Percentiles rank a stretch among this genome's conserved stretches.
Evolutionary conservation across 2,797 vertebrate genomes (phyloP).

Genomic region (Macropodus opercularis): DNA sequence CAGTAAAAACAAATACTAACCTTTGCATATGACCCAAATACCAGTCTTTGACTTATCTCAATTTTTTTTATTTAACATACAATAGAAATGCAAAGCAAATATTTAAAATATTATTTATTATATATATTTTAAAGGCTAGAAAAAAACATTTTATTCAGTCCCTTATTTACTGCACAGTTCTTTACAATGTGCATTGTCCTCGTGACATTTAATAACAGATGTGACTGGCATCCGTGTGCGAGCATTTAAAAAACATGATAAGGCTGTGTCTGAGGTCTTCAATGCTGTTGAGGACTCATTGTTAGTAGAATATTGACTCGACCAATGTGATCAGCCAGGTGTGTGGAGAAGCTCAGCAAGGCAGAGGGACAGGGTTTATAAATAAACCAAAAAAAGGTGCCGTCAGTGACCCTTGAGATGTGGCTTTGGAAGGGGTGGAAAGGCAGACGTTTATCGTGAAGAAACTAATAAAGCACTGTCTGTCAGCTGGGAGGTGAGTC

Average conservation of each 20-base stretch:
- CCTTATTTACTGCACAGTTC: too few relatives aligned
- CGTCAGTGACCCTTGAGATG: constrained; percentile 77
- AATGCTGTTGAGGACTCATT: constrained; percentile 25
- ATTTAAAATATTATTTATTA: too few relatives aligned
- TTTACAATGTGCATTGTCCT: background rate
- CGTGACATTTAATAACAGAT: constrained; percentile 24
- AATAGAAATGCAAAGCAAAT: too few relatives aligned
- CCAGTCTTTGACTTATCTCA: too few relatives aligned
- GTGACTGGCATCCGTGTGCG: constrained; percentile 17
- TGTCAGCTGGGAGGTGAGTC: constrained; percentile 80
- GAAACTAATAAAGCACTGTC: constrained; percentile 83
- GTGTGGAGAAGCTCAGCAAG: constrained; percentile 64
- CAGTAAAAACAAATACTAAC: too few relatives aligned
- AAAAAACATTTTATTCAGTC: background rate
- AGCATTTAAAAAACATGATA: constrained; percentile 22
- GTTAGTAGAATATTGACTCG: constrained; percentile 33
- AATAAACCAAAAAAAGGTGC: constrained; percentile 73
- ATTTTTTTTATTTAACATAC: too few relatives aligned
- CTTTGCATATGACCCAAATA: too few relatives aligned
- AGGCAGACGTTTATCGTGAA: constrained; percentile 81
- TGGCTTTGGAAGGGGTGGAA: constrained; percentile 71
- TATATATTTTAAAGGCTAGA: too few relatives aligned
- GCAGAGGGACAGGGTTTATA: constrained; percentile 71
- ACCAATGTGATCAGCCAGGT: constrained; percentile 69
- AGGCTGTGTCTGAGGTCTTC: constrained; percentile 32